These are phyloP conservation scores for Chloroceryle amazona DNA, from an alignment of 2,797 vertebrate species.

Conservation along the genomic window DNA sequence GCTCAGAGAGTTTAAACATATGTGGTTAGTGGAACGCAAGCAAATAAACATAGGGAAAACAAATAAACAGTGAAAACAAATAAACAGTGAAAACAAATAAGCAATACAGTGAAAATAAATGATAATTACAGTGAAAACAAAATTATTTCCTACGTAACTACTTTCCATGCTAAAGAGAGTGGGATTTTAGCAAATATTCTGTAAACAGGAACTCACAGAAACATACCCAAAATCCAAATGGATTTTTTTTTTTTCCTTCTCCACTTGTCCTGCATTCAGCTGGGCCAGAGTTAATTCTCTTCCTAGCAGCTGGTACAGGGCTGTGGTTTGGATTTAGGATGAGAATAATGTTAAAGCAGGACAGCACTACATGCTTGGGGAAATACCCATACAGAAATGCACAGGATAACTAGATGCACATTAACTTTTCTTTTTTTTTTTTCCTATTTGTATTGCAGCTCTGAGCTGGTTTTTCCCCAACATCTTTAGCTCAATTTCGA, in stretches of 20 bases:
- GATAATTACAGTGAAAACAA: background rate
- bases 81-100: background rate
- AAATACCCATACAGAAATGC: background rate
- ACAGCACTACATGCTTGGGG: fast-evolving
- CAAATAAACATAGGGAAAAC: background rate
- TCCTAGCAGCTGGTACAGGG: background rate
- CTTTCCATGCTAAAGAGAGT: background rate
- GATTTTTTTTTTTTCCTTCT: background rate
- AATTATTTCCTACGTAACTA: background rate
- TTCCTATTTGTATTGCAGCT: background rate
- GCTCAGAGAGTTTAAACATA: background rate
- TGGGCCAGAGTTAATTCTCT: background rate
- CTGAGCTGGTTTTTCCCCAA: background rate
- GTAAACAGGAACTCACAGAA: background rate
- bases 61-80: background rate
- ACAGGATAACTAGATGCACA: background rate
- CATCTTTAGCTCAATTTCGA: background rate
- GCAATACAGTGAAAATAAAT: background rate
- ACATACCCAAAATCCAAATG: background rate
- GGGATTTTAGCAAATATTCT: background rate
- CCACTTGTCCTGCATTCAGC: background rate
- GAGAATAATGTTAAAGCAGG: background rate
- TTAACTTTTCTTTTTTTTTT: background rate
- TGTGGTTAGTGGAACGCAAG: background rate
- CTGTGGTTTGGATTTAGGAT: background rate